Evolutionary conservation across 53 echinoderm and acorn worm species (phyloP), one percentile per base, ranked within the genome.

Genomic region (Hippasteria phrygiana): DNA sequence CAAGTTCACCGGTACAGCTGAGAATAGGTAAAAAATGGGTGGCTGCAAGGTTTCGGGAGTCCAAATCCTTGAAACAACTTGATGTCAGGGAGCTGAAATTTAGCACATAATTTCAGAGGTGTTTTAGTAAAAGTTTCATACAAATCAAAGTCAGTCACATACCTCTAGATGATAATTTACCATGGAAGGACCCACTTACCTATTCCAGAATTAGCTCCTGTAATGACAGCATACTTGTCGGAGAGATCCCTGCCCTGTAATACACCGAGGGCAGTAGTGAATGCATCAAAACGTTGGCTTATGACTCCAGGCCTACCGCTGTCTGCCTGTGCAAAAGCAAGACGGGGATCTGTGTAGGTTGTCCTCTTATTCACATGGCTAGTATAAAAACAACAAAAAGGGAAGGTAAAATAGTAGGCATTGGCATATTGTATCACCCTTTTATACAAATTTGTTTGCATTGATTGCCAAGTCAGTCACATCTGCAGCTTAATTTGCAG

Each of bases 361-460:
- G 98, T 97, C 56, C 95, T 80, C 84, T 97, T 97, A 54, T 95
- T 92, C 6, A 97, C 37, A 88, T 97, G 97, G 82, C 97, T 97
- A 53, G 37, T 14, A 13, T n/a, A n/a, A 79, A 72, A 80, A 59
- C 37, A 73, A 59, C 4, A 24, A 5, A 77, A 77, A 40, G 1
- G 33, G 14, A 17, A 51, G 4, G 10, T 8, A 20, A 73, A 87
- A 3, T 2, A 87, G 31, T 27, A 12, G 31, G 31, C 20, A 41
- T 45, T 42, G n/a, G n/a, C 27, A 22, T 59, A 59, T 27, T 24
- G 59, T 27, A 3, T 27, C 59, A 59, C n/a, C 14, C 18, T 22
- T 62, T 62, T 22, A 62, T 20, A n/a, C n/a, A n/a, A n/a, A n/a
- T n/a, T n/a, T n/a, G n/a, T n/a, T n/a, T n/a, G n/a, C n/a, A n/a